Evolutionary conservation across 2,888 invertebrate species (phyloP).

Genomic region (Himalopsyche kuldschensis): DNA sequence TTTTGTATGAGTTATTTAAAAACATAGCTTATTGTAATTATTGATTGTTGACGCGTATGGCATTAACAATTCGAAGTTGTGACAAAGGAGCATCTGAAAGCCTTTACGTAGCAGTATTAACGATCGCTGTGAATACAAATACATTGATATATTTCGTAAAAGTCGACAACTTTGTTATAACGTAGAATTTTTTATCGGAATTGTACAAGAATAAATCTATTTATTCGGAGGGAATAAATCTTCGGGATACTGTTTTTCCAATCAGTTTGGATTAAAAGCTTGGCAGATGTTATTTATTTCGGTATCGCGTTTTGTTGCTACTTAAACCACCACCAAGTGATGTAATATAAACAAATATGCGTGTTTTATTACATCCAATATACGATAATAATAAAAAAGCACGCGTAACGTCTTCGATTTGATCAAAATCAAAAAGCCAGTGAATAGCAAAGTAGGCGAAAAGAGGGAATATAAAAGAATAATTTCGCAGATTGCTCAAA

Average conservation of each 20-base stretch:
- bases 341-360: constrained; percentile 1
- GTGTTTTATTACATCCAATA: neutral
- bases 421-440: neutral
- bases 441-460: constrained; percentile 7
- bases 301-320: neutral
- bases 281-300: neutral
- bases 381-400: constrained; percentile 3
- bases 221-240: neutral
- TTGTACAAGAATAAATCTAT: neutral
- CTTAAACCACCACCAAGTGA: neutral
- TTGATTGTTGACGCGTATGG: no score
- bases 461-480: constrained; percentile 45
- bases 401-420: neutral
- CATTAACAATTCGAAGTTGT: no score
- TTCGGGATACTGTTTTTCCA: neutral
- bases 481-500: constrained; percentile 52
- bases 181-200: neutral
- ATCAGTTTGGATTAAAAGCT: neutral
- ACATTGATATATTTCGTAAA: no score
- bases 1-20: no score
- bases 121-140: no score
- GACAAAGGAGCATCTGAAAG: no score
- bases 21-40: no score
- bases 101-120: no score
- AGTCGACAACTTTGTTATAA: neutral